Evolutionary conservation across 2,113 vertebrate species (phyloP), one percentile per base, ranked within the genome.

Genomic region (Otolemur garnettii): DNA sequence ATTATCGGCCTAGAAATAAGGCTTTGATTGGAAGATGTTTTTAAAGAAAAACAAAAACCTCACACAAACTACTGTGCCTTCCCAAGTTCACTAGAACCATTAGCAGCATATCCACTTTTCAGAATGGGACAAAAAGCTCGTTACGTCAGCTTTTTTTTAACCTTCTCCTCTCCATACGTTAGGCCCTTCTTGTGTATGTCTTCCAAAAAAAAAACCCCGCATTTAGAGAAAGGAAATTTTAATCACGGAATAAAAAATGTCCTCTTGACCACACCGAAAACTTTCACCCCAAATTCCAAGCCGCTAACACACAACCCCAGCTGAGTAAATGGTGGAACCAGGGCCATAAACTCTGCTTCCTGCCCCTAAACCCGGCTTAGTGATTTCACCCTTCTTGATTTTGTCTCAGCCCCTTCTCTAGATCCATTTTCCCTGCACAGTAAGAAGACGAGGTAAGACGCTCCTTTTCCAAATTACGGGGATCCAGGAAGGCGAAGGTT

Each of bases 311-410:
- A 3, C 38, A 38, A 7, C 55, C 66, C 45, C 13, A 10, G 18
- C 12, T 26, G 35, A 7, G 0, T 7, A 42, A 9, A 21, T 9
- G 1, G 4, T 2, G 18, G 30, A n/a, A 14, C 4, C 2, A 0
- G 0, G 2, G 7, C 11, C 8, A 1, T 19, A 2, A 55, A 19
- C 2, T 5, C 5, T 17, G 15, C 10, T 66, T 55, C 60, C 15
- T 59, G 12, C 33, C 69, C 55, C 33, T 42, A 26, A 53, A 33
- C 9, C 59, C 35, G 4, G 11, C 14, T 50, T 24, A 22, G 35
- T 10, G 8, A 12, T 59, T 28, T 18, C 38, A 15, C 13, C 55
- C n/a, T 59, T 55, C 13, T 17, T 26, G 26, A 26, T 30, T 68
- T 80, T 53, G 17, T 26, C 72, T 71, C 50, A 19, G 45, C 71